These are phyloP conservation scores for Andrena minutula DNA, from an alignment of 2,888 invertebrate genomes.

Conservation along the genomic window DNA sequence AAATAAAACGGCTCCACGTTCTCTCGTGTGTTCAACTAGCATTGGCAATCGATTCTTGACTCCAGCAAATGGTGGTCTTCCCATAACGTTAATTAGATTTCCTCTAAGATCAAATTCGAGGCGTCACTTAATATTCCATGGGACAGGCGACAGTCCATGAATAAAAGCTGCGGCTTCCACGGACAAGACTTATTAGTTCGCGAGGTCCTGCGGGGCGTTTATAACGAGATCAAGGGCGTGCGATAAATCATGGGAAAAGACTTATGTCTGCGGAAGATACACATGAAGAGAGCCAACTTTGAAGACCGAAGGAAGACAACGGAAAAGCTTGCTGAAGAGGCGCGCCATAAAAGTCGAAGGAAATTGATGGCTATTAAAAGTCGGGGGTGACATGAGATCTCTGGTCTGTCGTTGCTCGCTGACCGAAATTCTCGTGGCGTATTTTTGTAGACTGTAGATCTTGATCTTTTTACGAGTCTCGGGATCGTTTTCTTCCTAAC, in stretches of 20 bases:
- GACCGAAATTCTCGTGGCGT: background rate
- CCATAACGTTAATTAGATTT: background rate
- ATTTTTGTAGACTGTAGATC: background rate
- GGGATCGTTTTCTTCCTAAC: constrained; percentile 3
- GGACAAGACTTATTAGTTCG: background rate
- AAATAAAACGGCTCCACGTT: no score
- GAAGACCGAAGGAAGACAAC: background rate
- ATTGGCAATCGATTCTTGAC: no score
- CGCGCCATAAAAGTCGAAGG: constrained; percentile 9
- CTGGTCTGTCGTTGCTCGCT: background rate
- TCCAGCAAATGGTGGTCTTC: background rate
- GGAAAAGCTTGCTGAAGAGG: background rate
- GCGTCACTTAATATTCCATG: background rate
- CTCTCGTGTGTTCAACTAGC: no score
- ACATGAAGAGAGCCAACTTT: background rate
- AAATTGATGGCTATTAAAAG: constrained; percentile 10
- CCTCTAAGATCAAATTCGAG: background rate
- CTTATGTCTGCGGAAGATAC: background rate
- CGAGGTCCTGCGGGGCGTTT: background rate
- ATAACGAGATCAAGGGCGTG: constrained; percentile 2
- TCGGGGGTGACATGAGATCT: no score
- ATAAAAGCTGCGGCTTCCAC: constrained; percentile 4
- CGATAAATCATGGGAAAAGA: constrained; percentile 1
- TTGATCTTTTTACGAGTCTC: constrained; percentile 20
- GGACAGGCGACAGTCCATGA: constrained; percentile 2